Conservation (phyloP, 2,113 vertebrate species). For the Upupa epops region DNA sequence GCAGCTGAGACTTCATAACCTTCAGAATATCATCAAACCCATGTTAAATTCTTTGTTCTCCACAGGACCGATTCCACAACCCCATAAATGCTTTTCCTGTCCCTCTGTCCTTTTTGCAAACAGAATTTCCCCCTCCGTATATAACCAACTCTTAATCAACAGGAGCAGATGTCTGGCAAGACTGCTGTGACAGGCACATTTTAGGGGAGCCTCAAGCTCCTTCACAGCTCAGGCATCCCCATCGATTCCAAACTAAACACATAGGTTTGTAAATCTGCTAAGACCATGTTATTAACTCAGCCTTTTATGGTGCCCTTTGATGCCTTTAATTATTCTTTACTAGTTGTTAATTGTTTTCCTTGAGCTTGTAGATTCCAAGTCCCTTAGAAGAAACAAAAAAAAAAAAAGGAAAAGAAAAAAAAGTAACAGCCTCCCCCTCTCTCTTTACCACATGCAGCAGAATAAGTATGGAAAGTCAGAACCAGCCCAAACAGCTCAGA, state of each 20-base stretch:
- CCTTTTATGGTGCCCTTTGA: constrained; percentile 62
- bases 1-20: constrained; percentile 36
- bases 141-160: constrained; percentile 36
- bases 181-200: not conserved
- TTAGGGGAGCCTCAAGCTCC: constrained; percentile 22
- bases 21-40: constrained; percentile 45
- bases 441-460: not conserved
- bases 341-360: constrained; percentile 67
- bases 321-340: constrained; percentile 68
- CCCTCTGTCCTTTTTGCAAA: constrained; percentile 19
- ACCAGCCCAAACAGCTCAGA: not conserved
- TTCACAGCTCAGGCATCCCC: not conserved
- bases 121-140: constrained; percentile 24
- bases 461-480: not conserved
- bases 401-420: not conserved
- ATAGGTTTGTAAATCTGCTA: constrained; percentile 30
- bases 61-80: constrained; percentile 25
- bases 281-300: constrained; percentile 63
- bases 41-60: constrained; percentile 56
- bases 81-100: constrained; percentile 18
- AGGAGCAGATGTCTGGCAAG: not conserved
- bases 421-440: not conserved
- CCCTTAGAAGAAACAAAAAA: not conserved
- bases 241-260: constrained; percentile 28
- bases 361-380: not conserved